Evolutionary conservation across 2,888 invertebrate species (phyloP).

Genomic region (Phyllotreta striolata): DNA sequence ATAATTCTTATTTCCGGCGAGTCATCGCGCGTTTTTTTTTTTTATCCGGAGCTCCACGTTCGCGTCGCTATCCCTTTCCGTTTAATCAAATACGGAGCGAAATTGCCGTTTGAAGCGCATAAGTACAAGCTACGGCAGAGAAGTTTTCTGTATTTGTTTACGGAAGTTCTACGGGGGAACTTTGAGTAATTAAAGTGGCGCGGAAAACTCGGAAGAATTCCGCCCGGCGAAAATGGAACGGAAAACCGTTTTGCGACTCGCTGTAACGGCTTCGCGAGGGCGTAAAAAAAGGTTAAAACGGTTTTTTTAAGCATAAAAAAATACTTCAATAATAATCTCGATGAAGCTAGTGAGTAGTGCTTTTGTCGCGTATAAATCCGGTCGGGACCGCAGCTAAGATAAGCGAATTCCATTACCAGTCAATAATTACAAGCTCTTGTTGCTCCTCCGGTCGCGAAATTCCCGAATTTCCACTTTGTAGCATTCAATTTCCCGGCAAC

Average conservation of each 20-base stretch:
- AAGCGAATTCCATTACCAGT: constrained; percentile 55
- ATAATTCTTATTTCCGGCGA: constrained; percentile 29
- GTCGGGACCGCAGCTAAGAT: constrained; percentile 39
- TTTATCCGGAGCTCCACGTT: constrained; percentile 10
- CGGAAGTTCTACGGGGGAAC: constrained; percentile 33
- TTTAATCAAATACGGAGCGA: constrained; percentile 35
- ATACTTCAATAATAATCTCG: constrained; percentile 34
- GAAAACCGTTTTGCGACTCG: constrained; percentile 30
- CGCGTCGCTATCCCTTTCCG: constrained; percentile 16
- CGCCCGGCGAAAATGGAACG: constrained; percentile 35
- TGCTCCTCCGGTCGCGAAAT: constrained; percentile 43
- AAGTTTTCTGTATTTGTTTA: constrained; percentile 40
- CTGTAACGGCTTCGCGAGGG: not conserved
- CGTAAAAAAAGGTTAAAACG: constrained; percentile 30
- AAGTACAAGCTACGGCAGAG: constrained; percentile 25
- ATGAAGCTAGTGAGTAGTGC: constrained; percentile 17
- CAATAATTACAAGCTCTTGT: constrained; percentile 58
- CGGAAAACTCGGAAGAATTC: constrained; percentile 38
- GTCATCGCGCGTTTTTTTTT: too few species aligned
- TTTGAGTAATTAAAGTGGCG: constrained; percentile 42
- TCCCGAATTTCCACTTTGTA: constrained; percentile 57
- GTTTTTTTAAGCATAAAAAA: constrained; percentile 17
- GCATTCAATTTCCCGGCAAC: constrained; percentile 57
- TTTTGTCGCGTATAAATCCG: constrained; percentile 7
- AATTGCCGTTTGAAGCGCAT: constrained; percentile 37